These are phyloP conservation scores for Melanotaenia trifasciata DNA, from an alignment of 2,797 vertebrate species.

Conservation along the genomic window DNA sequence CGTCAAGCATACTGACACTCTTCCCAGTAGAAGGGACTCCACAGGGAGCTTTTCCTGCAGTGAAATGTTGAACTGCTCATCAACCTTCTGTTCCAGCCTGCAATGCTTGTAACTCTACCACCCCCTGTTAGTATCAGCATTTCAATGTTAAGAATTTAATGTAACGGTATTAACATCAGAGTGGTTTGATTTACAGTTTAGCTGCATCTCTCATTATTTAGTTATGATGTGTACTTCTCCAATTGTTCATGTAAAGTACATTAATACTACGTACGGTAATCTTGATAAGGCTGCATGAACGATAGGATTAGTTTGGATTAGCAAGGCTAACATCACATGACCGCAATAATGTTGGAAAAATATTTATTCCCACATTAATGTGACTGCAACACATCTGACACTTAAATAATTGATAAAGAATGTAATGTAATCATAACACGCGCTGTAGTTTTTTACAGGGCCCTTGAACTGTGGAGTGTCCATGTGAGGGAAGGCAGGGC, in stretches of 20 bases:
- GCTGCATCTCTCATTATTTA: background rate
- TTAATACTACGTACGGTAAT: conserved; percentile 47
- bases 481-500: conserved; percentile 79
- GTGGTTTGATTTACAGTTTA: conserved; percentile 8
- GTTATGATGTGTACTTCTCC: conserved; percentile 6
- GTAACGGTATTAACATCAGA: conserved; percentile 21
- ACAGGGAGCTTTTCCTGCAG: conserved; percentile 49
- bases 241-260: conserved; percentile 25
- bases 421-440: conserved; percentile 77
- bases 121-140: conserved; percentile 1
- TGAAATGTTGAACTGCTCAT: conserved; percentile 51
- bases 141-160: conserved; percentile 24
- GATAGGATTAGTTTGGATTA: conserved; percentile 65
- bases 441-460: conserved; percentile 71
- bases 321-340: conserved; percentile 46
- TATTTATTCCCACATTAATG: conserved; percentile 29
- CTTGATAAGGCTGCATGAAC: conserved; percentile 49
- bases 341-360: conserved; percentile 28
- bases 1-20: conserved; percentile 46
- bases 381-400: conserved; percentile 17
- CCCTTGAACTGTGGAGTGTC: conserved; percentile 65
- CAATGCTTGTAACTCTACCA: conserved; percentile 11
- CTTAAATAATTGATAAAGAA: conserved; percentile 59
- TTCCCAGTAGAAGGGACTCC: conserved; percentile 46
- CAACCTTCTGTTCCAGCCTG: conserved; percentile 33